A percentile compares a stretch with the other conserved stretches of the same genome.
These are phyloP conservation scores for Centruroides vittatus DNA, from an alignment of 1,140 invertebrate genomes.

Conservation along the genomic window DNA sequence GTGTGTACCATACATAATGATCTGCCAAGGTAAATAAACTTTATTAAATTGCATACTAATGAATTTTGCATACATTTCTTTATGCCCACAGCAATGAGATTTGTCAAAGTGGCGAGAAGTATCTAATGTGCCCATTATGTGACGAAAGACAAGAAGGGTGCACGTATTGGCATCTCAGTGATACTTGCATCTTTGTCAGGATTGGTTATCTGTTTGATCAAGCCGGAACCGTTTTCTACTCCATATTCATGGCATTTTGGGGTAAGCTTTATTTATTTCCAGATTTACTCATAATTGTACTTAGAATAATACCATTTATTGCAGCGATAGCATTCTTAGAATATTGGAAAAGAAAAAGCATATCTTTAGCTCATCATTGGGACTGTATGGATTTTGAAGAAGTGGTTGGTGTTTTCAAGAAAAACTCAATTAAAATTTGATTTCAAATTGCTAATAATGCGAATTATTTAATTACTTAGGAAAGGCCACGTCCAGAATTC, in stretches of 20 bases:
- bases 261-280: slow-evolving; percentile 27
- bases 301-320: not conserved
- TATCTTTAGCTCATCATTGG: slow-evolving; percentile 89
- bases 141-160: slow-evolving; percentile 46
- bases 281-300: no score
- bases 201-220: slow-evolving; percentile 61
- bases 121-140: slow-evolving; percentile 63
- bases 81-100: slow-evolving; percentile 27
- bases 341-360: slow-evolving; percentile 86
- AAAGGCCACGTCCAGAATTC: slow-evolving; percentile 48
- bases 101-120: slow-evolving; percentile 26
- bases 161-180: slow-evolving; percentile 51
- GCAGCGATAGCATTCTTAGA: slow-evolving; percentile 87
- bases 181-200: slow-evolving; percentile 50
- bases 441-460: no score
- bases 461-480: not conserved
- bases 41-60: not conserved
- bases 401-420: slow-evolving; percentile 29
- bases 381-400: slow-evolving; percentile 62
- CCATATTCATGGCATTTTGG: slow-evolving; percentile 62
- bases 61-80: no score
- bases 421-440: no score
- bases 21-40: slow-evolving; percentile 31
- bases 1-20: slow-evolving; percentile 40
- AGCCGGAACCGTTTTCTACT: slow-evolving; percentile 56